phyloP scores from a whole-genome alignment of 92 coral and sea anemone genomes.

The Heteractis magnifica region DNA sequence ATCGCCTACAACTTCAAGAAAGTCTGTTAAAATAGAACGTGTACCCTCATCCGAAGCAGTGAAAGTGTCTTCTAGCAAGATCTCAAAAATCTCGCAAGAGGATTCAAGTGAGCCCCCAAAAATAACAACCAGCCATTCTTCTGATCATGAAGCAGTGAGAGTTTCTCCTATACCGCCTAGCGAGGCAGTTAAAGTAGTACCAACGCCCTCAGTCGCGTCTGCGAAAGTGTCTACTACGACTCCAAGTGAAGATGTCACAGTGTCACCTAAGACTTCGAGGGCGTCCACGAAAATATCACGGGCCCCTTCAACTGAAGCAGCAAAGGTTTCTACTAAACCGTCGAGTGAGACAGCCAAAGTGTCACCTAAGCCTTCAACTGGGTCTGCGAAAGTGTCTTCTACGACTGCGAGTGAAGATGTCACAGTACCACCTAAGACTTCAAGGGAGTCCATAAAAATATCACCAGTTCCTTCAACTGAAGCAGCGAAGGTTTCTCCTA shows the following conservation, averaged over 20 bases:
- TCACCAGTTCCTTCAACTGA: background rate
- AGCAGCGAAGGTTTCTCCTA: background rate
- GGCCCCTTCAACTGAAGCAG: background rate
- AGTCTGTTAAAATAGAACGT: constrained; percentile 1
- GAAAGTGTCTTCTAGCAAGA: constrained; percentile 7
- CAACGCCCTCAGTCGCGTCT: background rate
- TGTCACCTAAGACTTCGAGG: background rate
- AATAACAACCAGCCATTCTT: background rate
- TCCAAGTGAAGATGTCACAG: background rate
- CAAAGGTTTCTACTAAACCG: background rate
- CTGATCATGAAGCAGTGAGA: background rate
- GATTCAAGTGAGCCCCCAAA: constrained; percentile 9
- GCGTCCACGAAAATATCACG: background rate
- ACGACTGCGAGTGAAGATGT: background rate
- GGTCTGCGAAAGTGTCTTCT: background rate
- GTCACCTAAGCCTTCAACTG: constrained; percentile 4
- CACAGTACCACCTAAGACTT: background rate
- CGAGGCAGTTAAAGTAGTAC: background rate
- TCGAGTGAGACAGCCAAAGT: background rate
- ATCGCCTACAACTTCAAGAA: constrained; percentile 6
- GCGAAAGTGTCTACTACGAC: background rate
- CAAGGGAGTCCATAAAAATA: background rate
- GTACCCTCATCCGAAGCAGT: constrained; percentile 1
- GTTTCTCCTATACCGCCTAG: background rate
- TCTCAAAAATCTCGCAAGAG: constrained; percentile 7